Conservation (phyloP, 1,140 invertebrate genomes). For the Drosophila lowei region DNA sequence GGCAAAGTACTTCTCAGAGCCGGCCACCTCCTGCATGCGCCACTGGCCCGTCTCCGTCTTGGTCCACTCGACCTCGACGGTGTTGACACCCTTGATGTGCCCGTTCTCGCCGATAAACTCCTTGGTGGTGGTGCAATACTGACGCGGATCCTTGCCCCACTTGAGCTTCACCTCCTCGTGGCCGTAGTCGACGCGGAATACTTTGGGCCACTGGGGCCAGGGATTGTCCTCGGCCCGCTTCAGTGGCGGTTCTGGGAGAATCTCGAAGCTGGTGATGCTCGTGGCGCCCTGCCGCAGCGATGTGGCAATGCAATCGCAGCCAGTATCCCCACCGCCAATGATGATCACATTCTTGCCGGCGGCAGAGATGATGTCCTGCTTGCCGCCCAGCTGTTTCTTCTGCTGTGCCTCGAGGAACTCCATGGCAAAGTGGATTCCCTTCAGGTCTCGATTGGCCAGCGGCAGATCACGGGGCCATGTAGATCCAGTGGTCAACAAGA, state of each 20-base stretch:
- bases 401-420: slow-evolving; percentile 98
- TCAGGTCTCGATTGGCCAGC: slow-evolving; percentile 91
- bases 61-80: slow-evolving; percentile 95
- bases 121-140: slow-evolving; percentile 97
- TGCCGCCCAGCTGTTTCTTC: slow-evolving; percentile 93
- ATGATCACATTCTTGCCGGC: slow-evolving; percentile 98
- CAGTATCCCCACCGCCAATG: slow-evolving; percentile 99
- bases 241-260: slow-evolving; percentile 95
- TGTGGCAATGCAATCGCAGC: slow-evolving; percentile 99
- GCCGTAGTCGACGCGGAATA: slow-evolving; percentile 99
- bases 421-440: slow-evolving; percentile 98
- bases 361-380: slow-evolving; percentile 87
- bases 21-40: slow-evolving; percentile 95
- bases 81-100: slow-evolving; percentile 94
- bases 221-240: slow-evolving; percentile 94
- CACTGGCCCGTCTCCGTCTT: slow-evolving; percentile 96
- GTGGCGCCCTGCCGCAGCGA: slow-evolving; percentile 98
- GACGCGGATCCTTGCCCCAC: slow-evolving; percentile 96
- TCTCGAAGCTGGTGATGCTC: slow-evolving; percentile 98
- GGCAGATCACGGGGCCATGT: slow-evolving; percentile 97
- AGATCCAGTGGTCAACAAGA: slow-evolving; percentile 95
- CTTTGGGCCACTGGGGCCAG: slow-evolving; percentile 98
- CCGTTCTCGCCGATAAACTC: slow-evolving; percentile 97
- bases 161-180: slow-evolving; percentile 98
- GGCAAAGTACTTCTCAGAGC: slow-evolving; percentile 92